A percentile compares a stretch with the other conserved stretches of the same genome.
These are phyloP conservation scores for Eugnorisma glareosa DNA, from an alignment of 2,888 invertebrate genomes.

Conservation along the genomic window DNA sequence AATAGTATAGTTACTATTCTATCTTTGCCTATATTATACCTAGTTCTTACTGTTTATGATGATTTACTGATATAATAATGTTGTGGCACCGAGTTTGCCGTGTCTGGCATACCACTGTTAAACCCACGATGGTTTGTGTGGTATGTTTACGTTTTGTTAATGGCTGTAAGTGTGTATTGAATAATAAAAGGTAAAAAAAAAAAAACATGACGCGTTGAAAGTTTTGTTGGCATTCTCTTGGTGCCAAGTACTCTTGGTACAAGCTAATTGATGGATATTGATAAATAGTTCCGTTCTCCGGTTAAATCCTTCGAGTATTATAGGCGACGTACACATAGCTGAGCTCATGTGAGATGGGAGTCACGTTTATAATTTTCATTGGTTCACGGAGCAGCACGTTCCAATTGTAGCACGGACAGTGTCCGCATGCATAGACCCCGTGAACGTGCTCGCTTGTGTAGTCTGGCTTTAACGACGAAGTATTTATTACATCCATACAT, in stretches of 20 bases:
- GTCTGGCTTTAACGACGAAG: not conserved
- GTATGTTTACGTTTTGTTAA: no score
- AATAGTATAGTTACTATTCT: no score
- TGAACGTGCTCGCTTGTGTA: not conserved
- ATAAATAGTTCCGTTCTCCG: slow-evolving; percentile 13
- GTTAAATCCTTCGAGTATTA: slow-evolving; percentile 5
- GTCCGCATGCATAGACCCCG: not conserved
- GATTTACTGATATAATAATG: no score
- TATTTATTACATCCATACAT: not conserved
- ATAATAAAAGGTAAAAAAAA: no score
- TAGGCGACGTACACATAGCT: not conserved
- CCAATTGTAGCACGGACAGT: not conserved
- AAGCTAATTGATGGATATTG: slow-evolving; percentile 45
- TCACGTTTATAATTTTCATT: slow-evolving; percentile 29
- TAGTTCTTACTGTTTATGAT: no score
- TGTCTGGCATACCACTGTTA: no score
- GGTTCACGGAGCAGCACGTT: not conserved
- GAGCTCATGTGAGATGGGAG: slow-evolving; percentile 10
- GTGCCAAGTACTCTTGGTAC: no score
- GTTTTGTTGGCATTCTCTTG: not conserved
- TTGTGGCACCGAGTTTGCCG: no score
- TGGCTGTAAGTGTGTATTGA: no score
- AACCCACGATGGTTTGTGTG: no score
- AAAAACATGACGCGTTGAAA: not conserved
- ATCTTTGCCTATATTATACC: no score